A percentile compares a stretch with the other conserved stretches of the same genome.
phyloP scores from a whole-genome alignment of 2,113 vertebrate genomes.

The Scolopax mira region DNA sequence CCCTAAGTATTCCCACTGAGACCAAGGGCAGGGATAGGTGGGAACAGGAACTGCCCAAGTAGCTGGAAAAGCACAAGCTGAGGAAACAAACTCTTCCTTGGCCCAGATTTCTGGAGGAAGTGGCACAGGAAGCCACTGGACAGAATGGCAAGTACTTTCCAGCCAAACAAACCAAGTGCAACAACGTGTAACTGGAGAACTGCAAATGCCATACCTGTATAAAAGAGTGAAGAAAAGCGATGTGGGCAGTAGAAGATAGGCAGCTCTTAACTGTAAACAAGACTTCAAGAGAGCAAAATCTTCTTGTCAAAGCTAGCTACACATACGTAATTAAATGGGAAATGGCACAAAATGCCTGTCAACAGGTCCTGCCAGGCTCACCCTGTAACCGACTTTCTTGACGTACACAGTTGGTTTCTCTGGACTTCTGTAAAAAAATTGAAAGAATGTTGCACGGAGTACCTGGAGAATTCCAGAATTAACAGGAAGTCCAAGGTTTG shows the following conservation, averaged over 20 bases:
- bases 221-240: neutral
- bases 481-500: neutral
- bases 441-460: neutral
- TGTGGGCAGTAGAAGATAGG: neutral
- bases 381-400: neutral
- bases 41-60: neutral
- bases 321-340: neutral
- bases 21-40: neutral
- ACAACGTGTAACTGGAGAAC: neutral
- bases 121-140: neutral
- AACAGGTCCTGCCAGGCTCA: neutral
- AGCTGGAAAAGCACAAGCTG: neutral
- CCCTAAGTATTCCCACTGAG: neutral
- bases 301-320: neutral
- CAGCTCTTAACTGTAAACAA: neutral
- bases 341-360: neutral
- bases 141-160: neutral
- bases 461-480: neutral
- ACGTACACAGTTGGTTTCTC: neutral
- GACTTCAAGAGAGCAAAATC: neutral
- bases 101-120: neutral
- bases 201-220: neutral
- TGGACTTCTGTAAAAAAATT: neutral
- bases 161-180: neutral
- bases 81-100: neutral